Conservation (phyloP, 2,888 invertebrate genomes). For the Apamea epomidion region DNA sequence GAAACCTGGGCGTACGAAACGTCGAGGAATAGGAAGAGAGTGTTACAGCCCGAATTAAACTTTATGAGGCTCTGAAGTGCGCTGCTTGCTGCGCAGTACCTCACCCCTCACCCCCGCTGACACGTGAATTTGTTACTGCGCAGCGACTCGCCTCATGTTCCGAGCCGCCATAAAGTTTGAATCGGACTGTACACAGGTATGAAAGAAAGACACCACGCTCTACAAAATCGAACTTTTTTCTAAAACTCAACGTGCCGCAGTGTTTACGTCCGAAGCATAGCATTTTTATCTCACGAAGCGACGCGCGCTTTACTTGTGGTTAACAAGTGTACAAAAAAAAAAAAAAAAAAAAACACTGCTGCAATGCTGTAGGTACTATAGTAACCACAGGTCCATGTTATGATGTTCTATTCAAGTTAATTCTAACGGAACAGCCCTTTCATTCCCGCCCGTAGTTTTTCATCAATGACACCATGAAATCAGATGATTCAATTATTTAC, state of each 20-base stretch:
- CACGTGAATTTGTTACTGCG: not conserved
- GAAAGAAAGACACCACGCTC: not conserved
- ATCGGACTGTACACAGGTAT: not conserved
- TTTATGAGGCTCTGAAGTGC: not conserved
- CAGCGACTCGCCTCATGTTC: not conserved
- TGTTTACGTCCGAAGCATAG: not conserved
- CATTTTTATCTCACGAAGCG: not conserved
- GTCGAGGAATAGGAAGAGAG: not conserved
- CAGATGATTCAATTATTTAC: conserved; percentile 85
- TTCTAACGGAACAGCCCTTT: conserved; percentile 81
- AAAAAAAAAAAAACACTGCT: too few species aligned
- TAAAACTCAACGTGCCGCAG: not conserved
- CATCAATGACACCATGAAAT: conserved; percentile 84
- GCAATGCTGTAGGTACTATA: not conserved
- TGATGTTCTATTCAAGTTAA: conserved; percentile 75
- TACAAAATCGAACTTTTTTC: not conserved
- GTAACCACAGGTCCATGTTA: conserved; percentile 62
- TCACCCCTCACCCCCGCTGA: not conserved
- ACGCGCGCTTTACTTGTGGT: not conserved
- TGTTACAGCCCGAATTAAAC: not conserved
- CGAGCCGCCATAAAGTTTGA: not conserved
- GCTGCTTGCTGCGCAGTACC: not conserved
- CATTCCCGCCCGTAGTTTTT: conserved; percentile 75
- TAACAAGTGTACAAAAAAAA: too few species aligned
- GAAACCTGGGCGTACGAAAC: not conserved